Evolutionary conservation across 2,797 vertebrate species (phyloP), one percentile per base, ranked within the genome.

Genomic region (Rachycentron canadum): DNA sequence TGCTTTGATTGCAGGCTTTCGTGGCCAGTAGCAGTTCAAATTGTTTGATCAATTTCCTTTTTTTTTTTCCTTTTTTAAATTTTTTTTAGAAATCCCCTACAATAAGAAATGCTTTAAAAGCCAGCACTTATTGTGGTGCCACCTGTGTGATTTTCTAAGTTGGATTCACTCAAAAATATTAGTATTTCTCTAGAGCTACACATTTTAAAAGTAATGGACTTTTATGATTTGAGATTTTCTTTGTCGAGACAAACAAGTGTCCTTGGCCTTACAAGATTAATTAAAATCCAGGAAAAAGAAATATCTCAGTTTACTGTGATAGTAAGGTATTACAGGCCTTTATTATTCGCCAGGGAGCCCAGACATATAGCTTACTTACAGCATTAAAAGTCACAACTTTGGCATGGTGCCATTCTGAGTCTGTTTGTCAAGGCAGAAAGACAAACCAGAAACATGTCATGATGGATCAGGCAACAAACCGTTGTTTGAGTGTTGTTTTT

Each of bases 11-110:
- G n/a, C n/a, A n/a, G n/a, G n/a, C n/a, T n/a, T n/a, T n/a, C n/a
- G n/a, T n/a, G n/a, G n/a, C n/a, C n/a, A n/a, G n/a, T n/a, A n/a
- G n/a, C n/a, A n/a, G n/a, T n/a, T n/a, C n/a, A n/a, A 32, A 19
- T 47, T 41, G 6, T 52, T 75, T 41, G n/a, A n/a, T n/a, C n/a
- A 14, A 41, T 41, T 17, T 32, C 28, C 62, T 50, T 59, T 43
- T 7, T 34, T 25, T 55, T 61, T 41, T 30, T 10, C 23, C n/a
- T n/a, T n/a, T 14, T 30, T 8, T 13, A 25, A 38, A 58, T n/a
- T 32, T 56, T 30, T 32, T 30, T 32, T 21, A 23, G 34, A 36
- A 59, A 34, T 57, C 25, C 45, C 7, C 26, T 36, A 1, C 6
- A 2, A 0, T 45, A 58, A 32, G 21, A 66, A 21, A 32, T 53